Conservation (phyloP, 2,113 vertebrate species). For the Psittacara wagleri region DNA sequence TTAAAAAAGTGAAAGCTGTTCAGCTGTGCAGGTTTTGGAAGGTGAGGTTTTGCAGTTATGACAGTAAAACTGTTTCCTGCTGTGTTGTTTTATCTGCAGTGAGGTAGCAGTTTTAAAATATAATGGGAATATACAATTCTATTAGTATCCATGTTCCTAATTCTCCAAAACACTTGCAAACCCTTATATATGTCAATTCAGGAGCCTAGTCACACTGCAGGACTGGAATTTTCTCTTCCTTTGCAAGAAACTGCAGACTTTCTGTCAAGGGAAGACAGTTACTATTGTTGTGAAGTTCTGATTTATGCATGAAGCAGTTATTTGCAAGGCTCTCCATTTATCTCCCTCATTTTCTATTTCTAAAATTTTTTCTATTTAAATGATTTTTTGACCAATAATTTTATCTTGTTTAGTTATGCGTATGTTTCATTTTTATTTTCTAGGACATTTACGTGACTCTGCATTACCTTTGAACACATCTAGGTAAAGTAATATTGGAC, state of each 20-base stretch:
- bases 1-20: neutral
- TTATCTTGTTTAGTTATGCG: neutral
- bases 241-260: neutral
- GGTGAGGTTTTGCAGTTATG: neutral
- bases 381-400: neutral
- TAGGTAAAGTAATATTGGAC: constrained; percentile 65
- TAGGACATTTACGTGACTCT: constrained; percentile 66
- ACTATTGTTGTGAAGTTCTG: neutral
- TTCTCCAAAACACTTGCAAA: neutral
- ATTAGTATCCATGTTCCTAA: neutral
- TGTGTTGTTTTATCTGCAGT: neutral
- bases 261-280: neutral
- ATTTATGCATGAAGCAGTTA: fast-evolving
- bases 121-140: neutral
- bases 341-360: neutral
- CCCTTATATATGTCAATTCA: neutral
- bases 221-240: neutral
- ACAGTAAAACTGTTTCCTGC: neutral
- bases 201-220: neutral
- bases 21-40: neutral
- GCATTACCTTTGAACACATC: constrained; percentile 24
- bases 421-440: neutral
- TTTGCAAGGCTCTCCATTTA: neutral
- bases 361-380: neutral
- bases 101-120: neutral